A percentile compares a stretch with the other conserved stretches of the same genome.
These are phyloP conservation scores for Alauda arvensis DNA, from an alignment of 2,797 vertebrate species.

Conservation along the genomic window DNA sequence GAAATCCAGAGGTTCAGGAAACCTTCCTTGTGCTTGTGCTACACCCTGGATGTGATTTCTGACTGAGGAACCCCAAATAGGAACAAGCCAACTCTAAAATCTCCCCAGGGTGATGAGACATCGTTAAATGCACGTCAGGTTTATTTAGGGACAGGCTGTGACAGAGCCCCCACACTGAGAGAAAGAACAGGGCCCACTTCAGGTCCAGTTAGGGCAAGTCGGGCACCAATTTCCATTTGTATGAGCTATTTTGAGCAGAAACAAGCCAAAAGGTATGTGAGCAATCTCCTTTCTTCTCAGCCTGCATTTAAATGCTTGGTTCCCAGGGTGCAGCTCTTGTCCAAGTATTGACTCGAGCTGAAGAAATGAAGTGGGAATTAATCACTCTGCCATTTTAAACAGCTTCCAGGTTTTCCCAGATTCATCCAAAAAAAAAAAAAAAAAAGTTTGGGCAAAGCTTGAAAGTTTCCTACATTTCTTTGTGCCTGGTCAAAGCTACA, in stretches of 20 bases:
- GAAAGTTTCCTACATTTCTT: not conserved
- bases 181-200: not conserved
- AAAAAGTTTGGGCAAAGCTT: not conserved
- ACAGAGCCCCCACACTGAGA: not conserved
- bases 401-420: not conserved
- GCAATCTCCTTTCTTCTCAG: not conserved
- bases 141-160: not conserved
- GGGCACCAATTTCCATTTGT: not conserved
- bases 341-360: not conserved
- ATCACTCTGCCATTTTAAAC: not conserved
- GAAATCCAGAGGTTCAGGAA: not conserved
- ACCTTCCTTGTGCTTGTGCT: fast-evolving
- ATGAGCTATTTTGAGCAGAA: not conserved
- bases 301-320: not conserved
- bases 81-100: not conserved
- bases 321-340: not conserved
- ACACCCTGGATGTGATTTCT: not conserved
- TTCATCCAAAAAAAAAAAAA: not conserved
- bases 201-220: not conserved
- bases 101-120: not conserved
- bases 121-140: not conserved
- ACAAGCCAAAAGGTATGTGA: not conserved
- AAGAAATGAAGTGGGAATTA: slow-evolving; percentile 22
- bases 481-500: not conserved
- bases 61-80: not conserved